These are phyloP conservation scores for Criorhina ranunculi DNA, from an alignment of 2,888 invertebrate genomes.

Conservation along the genomic window DNA sequence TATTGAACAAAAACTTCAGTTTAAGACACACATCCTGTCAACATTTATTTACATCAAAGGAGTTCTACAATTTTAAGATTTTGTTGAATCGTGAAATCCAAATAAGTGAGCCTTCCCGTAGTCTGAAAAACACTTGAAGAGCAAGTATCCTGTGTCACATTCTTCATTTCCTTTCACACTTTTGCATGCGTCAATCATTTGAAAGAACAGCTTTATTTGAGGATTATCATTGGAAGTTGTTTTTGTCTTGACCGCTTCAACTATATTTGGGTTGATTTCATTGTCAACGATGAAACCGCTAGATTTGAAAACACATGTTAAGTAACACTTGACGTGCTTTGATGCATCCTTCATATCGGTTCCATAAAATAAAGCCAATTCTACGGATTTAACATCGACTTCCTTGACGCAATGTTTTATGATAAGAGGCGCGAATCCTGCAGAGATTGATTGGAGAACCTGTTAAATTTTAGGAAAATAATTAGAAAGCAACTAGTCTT, in stretches of 20 bases:
- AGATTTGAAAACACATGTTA: conserved; percentile 13
- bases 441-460: neutral
- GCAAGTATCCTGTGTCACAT: neutral
- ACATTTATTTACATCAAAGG: too few relatives aligned
- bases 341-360: neutral
- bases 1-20: too few relatives aligned
- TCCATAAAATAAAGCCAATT: conserved; percentile 30
- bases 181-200: neutral
- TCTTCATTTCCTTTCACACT: neutral
- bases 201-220: neutral
- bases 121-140: neutral
- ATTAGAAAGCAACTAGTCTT: too few relatives aligned
- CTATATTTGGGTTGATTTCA: neutral
- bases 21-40: too few relatives aligned
- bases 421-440: conserved; percentile 7
- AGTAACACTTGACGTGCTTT: conserved; percentile 13
- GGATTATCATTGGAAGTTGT: neutral
- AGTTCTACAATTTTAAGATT: too few relatives aligned
- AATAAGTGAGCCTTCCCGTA: neutral
- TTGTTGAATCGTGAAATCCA: too few relatives aligned
- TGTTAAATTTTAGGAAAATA: neutral
- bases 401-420: conserved; percentile 12
- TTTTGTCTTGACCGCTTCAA: neutral
- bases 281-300: neutral
- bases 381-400: neutral